These are phyloP conservation scores for Abrostola tripartita DNA, from an alignment of 2,888 invertebrate species.

Conservation along the genomic window DNA sequence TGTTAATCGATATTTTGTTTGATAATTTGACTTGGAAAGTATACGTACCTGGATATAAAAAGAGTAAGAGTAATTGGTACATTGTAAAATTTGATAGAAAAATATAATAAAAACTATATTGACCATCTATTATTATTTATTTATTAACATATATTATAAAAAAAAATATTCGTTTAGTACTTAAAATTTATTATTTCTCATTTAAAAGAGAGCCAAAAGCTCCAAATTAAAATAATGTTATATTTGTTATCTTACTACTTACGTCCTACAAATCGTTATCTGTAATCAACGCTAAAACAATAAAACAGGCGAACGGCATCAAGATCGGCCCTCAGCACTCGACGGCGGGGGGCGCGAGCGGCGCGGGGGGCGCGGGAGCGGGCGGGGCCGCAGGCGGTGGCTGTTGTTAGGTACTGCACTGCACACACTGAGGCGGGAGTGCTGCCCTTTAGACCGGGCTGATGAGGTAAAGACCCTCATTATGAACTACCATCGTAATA, in stretches of 20 bases:
- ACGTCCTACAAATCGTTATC: neutral
- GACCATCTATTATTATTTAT: too few relatives aligned
- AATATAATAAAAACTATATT: too few relatives aligned
- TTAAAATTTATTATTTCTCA: too few relatives aligned
- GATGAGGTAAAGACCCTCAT: conserved; percentile 55
- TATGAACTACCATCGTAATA: too few relatives aligned
- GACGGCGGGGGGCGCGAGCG: conserved; percentile 94
- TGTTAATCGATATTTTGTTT: conserved; percentile 45
- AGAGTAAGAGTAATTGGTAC: too few relatives aligned
- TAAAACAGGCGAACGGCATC: conserved; percentile 98
- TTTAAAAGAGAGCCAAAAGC: too few relatives aligned
- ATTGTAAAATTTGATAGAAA: too few relatives aligned
- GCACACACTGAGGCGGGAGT: conserved; percentile 80
- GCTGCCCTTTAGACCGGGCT: conserved; percentile 45
- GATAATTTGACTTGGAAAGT: conserved; percentile 25
- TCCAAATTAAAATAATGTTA: neutral
- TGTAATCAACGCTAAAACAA: neutral
- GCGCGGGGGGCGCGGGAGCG: conserved; percentile 93
- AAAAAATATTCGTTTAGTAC: too few relatives aligned
- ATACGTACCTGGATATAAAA: too few relatives aligned
- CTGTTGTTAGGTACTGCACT: conserved; percentile 93
- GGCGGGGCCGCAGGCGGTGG: conserved; percentile 95
- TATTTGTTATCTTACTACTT: neutral
- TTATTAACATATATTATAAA: too few relatives aligned
- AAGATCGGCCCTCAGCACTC: conserved; percentile 99